Percentiles rank a stretch among this genome's conserved stretches.
phyloP scores from a whole-genome alignment of 1,140 invertebrate species.

The Drosophila insularis region DNA sequence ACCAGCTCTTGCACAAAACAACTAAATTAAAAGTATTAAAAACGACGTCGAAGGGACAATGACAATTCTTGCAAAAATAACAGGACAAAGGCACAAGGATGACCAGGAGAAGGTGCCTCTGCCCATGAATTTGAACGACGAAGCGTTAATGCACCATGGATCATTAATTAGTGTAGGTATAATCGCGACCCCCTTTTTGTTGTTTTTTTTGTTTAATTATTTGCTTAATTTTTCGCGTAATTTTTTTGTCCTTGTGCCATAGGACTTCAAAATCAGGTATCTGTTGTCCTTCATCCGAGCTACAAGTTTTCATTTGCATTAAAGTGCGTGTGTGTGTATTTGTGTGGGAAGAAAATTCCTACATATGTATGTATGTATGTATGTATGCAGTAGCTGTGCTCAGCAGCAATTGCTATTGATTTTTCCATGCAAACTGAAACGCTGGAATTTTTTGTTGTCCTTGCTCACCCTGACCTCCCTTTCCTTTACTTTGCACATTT shows the following conservation, averaged over 20 bases:
- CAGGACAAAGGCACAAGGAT: constrained; percentile 57
- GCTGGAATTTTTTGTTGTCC: constrained; percentile 67
- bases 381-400: constrained; percentile 28
- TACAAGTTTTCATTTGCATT: constrained; percentile 55
- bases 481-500: constrained; percentile 9
- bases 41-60: constrained; percentile 34
- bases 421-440: constrained; percentile 45
- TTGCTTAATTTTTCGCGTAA: constrained; percentile 44
- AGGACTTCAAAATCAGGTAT: constrained; percentile 6
- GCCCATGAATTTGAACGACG: constrained; percentile 85
- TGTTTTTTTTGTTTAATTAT: not conserved
- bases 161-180: constrained; percentile 69
- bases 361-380: no score
- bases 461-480: constrained; percentile 56
- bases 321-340: not conserved
- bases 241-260: constrained; percentile 57
- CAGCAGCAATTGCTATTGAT: constrained; percentile 66
- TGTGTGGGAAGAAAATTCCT: constrained; percentile 31
- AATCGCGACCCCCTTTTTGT: no score
- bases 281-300: constrained; percentile 53
- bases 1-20: constrained; percentile 6
- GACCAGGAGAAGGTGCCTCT: constrained; percentile 85
- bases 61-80: constrained; percentile 69
- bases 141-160: constrained; percentile 64
- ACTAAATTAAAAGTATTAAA: constrained; percentile 6